A percentile compares a stretch with the other conserved stretches of the same genome.
Conservation (phyloP, 2,888 invertebrate genomes). For the Drosophila longiperda region DNA sequence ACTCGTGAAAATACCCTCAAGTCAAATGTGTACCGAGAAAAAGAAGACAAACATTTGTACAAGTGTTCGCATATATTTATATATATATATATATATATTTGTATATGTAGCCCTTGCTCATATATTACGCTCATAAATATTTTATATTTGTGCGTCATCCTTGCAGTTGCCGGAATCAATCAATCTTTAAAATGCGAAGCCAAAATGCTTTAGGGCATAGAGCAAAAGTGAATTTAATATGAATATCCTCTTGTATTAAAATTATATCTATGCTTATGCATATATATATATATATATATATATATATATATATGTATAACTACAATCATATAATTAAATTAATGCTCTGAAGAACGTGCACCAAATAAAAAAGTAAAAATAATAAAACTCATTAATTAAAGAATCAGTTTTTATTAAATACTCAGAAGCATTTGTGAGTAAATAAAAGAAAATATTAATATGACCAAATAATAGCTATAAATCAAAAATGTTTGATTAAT, state of each 20-base stretch:
- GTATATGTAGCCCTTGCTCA: background rate
- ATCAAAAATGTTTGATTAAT: background rate
- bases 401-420: background rate
- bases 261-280: background rate
- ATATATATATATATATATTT: too few relatives aligned
- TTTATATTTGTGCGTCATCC: background rate
- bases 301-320: too few relatives aligned
- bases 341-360: too few relatives aligned
- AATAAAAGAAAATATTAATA: background rate
- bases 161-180: background rate
- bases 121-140: background rate
- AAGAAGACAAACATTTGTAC: background rate
- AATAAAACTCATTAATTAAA: too few relatives aligned
- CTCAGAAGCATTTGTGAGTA: background rate
- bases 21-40: background rate
- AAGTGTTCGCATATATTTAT: background rate
- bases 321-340: too few relatives aligned
- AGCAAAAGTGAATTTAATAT: background rate
- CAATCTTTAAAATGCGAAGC: background rate
- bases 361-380: too few relatives aligned
- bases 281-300: too few relatives aligned
- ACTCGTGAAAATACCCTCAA: background rate
- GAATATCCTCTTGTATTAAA: background rate
- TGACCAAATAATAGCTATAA: background rate
- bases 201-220: background rate